Conservation (phyloP, 1,140 invertebrate genomes). For the Dolichoris vasculosae region DNA sequence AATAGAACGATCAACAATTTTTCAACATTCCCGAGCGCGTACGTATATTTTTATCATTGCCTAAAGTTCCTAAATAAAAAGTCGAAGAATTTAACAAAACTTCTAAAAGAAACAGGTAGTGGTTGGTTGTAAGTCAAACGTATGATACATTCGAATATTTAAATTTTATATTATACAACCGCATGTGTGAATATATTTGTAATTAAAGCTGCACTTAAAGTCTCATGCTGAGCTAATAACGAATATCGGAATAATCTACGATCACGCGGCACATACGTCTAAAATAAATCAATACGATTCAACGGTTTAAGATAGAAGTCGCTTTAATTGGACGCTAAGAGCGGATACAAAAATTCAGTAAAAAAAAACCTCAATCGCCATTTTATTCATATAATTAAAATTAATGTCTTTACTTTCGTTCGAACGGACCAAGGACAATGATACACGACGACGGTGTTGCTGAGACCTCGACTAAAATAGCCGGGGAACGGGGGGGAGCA, state of each 20-base stretch:
- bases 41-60: too few relatives aligned
- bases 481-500: not conserved
- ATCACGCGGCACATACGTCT: not conserved
- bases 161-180: too few relatives aligned
- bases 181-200: not conserved
- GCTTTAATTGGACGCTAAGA: not conserved
- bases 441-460: constrained; percentile 50
- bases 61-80: too few relatives aligned
- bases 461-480: constrained; percentile 61
- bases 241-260: not conserved
- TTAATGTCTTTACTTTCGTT: constrained; percentile 27
- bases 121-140: too few relatives aligned
- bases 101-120: too few relatives aligned
- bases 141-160: too few relatives aligned
- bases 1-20: too few relatives aligned
- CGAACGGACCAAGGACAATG: constrained; percentile 31
- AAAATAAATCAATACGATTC: constrained; percentile 22
- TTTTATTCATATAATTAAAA: constrained; percentile 35
- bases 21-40: too few relatives aligned
- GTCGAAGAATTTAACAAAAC: too few relatives aligned
- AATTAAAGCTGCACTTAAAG: not conserved
- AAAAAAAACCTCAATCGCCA: not conserved
- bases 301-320: not conserved
- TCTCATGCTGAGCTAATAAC: not conserved
- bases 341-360: not conserved